Percentiles rank a stretch among this genome's conserved stretches.
Conservation (phyloP, 2,113 vertebrate species). For the Crocuta crocuta region DNA sequence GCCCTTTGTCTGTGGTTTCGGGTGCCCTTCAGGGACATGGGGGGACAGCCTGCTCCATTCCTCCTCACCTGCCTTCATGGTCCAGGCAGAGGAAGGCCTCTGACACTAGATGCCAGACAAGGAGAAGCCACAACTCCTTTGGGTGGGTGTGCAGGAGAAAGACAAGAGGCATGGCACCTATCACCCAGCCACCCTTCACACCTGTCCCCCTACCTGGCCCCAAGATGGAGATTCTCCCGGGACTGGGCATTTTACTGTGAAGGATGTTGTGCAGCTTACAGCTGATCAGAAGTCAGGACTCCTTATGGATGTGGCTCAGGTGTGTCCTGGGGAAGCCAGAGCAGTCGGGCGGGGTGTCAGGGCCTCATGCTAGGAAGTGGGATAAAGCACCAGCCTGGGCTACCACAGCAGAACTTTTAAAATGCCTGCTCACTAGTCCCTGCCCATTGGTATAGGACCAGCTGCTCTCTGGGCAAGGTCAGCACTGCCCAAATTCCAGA, state of each 20-base stretch:
- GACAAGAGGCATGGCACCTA: neutral
- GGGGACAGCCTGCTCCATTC: neutral
- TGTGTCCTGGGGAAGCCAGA: neutral
- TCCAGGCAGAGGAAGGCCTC: neutral
- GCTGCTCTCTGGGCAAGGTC: neutral
- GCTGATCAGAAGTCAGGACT: neutral
- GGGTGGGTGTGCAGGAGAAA: neutral
- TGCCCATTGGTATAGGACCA: neutral
- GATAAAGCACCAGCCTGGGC: neutral
- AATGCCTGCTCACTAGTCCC: neutral
- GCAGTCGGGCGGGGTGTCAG: neutral
- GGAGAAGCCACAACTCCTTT: neutral
- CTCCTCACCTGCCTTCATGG: neutral
- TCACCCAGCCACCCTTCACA: too few species aligned
- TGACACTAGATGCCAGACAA: too few species aligned
- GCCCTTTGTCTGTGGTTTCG: neutral
- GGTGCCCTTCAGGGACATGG: neutral
- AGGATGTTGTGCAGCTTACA: neutral
- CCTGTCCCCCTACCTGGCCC: too few species aligned
- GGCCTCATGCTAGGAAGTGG: neutral
- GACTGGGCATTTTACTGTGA: fast-evolving
- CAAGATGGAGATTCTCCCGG: fast-evolving
- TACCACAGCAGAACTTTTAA: neutral
- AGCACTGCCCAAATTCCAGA: neutral
- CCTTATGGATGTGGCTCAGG: neutral